phyloP scores from a whole-genome alignment of 2,113 vertebrate genomes.

The Alexandromys fortis region DNA sequence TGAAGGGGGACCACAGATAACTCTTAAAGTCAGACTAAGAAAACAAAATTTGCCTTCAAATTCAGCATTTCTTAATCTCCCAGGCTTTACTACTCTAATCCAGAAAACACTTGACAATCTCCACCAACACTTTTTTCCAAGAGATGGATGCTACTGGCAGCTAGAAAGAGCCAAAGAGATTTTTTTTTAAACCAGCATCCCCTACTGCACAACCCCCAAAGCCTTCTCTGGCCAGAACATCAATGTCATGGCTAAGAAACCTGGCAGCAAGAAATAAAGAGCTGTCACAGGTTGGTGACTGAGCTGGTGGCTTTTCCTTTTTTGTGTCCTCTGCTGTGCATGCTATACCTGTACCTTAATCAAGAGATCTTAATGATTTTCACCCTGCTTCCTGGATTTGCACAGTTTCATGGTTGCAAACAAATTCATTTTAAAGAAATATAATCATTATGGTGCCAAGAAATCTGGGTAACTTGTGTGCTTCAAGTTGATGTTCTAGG shows the following conservation, averaged over 20 bases:
- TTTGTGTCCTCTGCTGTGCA: background rate
- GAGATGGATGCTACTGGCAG: background rate
- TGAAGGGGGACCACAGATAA: background rate
- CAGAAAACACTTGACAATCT: background rate
- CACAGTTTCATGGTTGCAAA: background rate
- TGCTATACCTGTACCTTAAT: background rate
- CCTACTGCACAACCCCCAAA: background rate
- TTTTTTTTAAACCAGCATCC: background rate
- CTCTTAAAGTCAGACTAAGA: background rate
- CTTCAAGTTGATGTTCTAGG: slow-evolving; percentile 14
- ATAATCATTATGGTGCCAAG: background rate
- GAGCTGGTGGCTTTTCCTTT: background rate
- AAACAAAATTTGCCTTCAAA: background rate
- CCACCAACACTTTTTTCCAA: background rate
- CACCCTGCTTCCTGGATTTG: background rate
- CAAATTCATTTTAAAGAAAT: slow-evolving; percentile 42
- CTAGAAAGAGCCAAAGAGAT: background rate
- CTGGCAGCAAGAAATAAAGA: background rate
- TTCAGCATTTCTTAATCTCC: background rate
- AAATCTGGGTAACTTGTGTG: slow-evolving; percentile 20
- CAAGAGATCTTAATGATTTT: slow-evolving; percentile 7
- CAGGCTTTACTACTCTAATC: background rate
- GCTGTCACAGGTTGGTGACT: background rate
- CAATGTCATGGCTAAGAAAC: background rate
- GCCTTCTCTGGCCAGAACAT: background rate